phyloP scores from a whole-genome alignment of 2,113 vertebrate species.

The Podiceps cristatus region DNA sequence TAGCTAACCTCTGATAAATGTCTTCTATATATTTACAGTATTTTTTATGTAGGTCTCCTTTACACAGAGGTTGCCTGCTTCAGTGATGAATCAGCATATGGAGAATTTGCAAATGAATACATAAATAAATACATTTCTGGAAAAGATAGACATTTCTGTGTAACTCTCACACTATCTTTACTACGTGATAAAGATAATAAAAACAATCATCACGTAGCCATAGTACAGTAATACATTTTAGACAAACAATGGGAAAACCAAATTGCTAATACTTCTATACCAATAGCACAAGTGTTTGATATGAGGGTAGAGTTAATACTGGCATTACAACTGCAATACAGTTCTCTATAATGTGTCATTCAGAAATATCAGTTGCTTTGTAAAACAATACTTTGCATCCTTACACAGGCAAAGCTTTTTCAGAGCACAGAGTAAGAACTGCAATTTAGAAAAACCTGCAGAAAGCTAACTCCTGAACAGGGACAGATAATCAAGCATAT shows the following conservation, averaged over 20 bases:
- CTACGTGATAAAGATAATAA: neutral
- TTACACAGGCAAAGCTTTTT: neutral
- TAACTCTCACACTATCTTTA: neutral
- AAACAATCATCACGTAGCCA: neutral
- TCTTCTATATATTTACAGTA: neutral
- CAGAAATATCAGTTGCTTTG: neutral
- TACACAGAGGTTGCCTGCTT: neutral
- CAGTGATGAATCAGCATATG: neutral
- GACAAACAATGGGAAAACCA: neutral
- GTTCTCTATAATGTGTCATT: neutral
- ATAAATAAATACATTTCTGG: constrained; percentile 8
- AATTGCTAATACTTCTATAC: neutral
- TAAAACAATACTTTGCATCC: neutral
- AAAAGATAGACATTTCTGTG: neutral
- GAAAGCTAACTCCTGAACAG: neutral
- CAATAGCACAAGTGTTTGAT: neutral
- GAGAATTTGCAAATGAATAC: neutral
- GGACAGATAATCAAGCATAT: neutral
- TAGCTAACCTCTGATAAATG: constrained; percentile 23
- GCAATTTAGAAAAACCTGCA: neutral
- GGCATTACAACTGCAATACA: neutral
- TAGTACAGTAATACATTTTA: neutral
- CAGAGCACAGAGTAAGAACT: neutral
- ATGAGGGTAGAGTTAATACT: neutral
- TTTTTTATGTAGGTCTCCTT: constrained; percentile 6